Evolutionary conservation across 2,797 vertebrate genomes (phyloP).

Genomic region (Dicrostonyx torquatus): DNA sequence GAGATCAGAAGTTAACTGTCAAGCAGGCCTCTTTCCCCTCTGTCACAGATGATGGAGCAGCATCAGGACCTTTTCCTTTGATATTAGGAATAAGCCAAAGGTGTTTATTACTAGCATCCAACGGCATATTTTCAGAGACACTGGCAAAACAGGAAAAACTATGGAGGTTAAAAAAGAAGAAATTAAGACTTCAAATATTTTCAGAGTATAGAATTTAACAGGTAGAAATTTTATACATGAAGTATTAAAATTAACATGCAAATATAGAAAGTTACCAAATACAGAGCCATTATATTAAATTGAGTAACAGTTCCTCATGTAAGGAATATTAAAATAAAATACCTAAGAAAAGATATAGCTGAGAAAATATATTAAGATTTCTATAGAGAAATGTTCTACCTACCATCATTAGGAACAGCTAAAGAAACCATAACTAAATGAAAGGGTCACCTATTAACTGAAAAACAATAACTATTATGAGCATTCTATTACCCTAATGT

Average conservation of each 20-base stretch:
- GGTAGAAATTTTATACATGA: neutral
- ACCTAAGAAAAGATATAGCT: neutral
- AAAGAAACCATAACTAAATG: neutral
- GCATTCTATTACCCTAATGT: neutral
- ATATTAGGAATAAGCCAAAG: neutral
- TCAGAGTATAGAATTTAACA: slow-evolving; percentile 14
- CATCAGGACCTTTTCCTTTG: neutral
- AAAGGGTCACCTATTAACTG: neutral
- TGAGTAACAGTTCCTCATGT: neutral
- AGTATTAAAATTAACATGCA: slow-evolving; percentile 18
- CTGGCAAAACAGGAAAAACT: neutral
- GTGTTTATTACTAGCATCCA: neutral
- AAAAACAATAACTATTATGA: neutral
- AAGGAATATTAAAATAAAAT: slow-evolving; percentile 31
- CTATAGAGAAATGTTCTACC: neutral
- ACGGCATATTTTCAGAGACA: neutral
- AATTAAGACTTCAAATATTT: neutral
- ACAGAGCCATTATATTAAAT: neutral
- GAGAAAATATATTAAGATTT: neutral
- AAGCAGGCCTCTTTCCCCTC: neutral
- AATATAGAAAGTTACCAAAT: neutral
- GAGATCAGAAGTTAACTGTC: neutral
- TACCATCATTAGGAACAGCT: neutral
- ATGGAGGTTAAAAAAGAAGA: neutral
- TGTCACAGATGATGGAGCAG: neutral